A percentile compares a stretch with the other conserved stretches of the same genome.
Evolutionary conservation across 2,888 invertebrate genomes (phyloP).

Genomic region (Drosophila silvestris): DNA sequence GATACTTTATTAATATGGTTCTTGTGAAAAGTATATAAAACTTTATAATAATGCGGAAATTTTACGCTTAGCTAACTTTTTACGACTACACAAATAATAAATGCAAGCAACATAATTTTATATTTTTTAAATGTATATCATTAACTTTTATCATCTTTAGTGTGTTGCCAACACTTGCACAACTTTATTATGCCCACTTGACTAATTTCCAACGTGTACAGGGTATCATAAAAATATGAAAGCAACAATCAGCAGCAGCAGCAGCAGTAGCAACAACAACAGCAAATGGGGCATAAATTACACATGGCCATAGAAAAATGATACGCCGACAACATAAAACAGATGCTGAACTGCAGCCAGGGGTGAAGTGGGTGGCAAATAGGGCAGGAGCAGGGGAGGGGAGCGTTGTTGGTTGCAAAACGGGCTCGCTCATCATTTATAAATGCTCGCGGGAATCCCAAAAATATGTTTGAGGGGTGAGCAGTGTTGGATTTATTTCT

Average conservation of each 20-base stretch:
- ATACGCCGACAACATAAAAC: conserved; percentile 78
- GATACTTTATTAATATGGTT: not conserved
- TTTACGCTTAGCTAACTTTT: fast-evolving
- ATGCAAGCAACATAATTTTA: not conserved
- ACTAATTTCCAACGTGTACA: not conserved
- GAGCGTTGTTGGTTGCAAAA: conserved; percentile 32
- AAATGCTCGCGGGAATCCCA: conserved; percentile 64
- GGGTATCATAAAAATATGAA: conserved; percentile 55
- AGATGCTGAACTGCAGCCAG: conserved; percentile 55
- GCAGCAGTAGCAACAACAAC: conserved; percentile 51
- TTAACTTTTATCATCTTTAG: not conserved
- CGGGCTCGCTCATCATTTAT: conserved; percentile 76
- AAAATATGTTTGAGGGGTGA: conserved; percentile 17
- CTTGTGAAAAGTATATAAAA: not conserved
- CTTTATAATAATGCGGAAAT: not conserved
- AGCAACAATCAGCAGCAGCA: conserved; percentile 52
- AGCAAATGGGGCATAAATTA: conserved; percentile 79
- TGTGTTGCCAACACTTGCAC: not conserved
- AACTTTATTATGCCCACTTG: not conserved
- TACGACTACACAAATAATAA: not conserved
- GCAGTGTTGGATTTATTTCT: not conserved
- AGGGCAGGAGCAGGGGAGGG: not conserved
- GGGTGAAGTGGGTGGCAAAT: not conserved
- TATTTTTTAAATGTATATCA: not conserved
- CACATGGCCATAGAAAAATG: conserved; percentile 81